These are phyloP conservation scores for Cacatua alba DNA, from an alignment of 2,113 vertebrate genomes.

Conservation along the genomic window DNA sequence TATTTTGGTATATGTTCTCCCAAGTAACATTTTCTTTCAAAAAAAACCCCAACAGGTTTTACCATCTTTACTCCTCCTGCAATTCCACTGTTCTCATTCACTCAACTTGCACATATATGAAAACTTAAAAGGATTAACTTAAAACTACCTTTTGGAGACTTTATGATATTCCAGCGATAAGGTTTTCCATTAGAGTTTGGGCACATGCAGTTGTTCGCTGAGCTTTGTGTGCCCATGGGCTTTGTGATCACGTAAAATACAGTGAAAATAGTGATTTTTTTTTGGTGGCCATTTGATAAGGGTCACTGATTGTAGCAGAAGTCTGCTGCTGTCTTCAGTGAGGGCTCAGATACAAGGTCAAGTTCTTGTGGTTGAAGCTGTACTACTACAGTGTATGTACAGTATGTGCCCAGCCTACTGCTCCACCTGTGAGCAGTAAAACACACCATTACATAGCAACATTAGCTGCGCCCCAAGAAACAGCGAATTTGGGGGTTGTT, in stretches of 20 bases:
- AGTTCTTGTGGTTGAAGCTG: not conserved
- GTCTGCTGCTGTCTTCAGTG: not conserved
- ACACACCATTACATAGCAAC: not conserved
- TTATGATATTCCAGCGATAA: not conserved
- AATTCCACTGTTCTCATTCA: not conserved
- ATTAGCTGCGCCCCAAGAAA: not conserved
- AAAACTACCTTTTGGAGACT: not conserved
- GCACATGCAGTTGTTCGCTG: not conserved
- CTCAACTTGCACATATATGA: not conserved
- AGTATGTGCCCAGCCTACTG: not conserved
- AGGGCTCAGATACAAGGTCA: not conserved
- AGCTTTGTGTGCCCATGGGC: not conserved
- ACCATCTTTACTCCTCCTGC: not conserved
- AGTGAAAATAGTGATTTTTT: not conserved
- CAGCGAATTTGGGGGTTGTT: not conserved
- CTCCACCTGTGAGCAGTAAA: not conserved
- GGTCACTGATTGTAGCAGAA: not conserved
- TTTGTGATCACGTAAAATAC: not conserved
- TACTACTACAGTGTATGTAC: not conserved
- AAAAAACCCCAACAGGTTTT: conserved; percentile 5
- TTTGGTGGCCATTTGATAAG: not conserved
- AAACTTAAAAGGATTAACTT: not conserved
- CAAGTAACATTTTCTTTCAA: not conserved
- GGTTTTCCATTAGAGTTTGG: not conserved
- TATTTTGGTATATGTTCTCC: conserved; percentile 33